These are phyloP conservation scores for Lutraria rhynchaena DNA, from an alignment of 1,140 invertebrate genomes.

Conservation along the genomic window DNA sequence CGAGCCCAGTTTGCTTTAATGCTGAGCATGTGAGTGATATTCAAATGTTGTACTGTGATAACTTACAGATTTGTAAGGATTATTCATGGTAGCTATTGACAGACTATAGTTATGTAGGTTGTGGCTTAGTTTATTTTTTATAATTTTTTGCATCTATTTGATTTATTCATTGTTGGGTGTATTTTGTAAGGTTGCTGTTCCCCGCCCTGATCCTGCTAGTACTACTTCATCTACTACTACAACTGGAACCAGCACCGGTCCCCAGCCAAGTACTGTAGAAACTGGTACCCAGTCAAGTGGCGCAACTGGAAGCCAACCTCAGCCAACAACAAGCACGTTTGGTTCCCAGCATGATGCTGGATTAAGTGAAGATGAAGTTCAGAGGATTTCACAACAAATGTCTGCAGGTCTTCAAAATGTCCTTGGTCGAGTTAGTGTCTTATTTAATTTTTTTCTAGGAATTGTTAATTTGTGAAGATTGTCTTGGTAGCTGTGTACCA, in stretches of 20 bases:
- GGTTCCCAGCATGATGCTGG: slow-evolving; percentile 49
- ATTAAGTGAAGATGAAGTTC: slow-evolving; percentile 23
- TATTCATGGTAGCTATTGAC: not conserved
- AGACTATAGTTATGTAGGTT: not conserved
- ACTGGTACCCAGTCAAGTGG: slow-evolving; percentile 60
- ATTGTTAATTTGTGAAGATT: too few species aligned
- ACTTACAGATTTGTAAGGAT: too few species aligned
- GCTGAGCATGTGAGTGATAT: too few species aligned
- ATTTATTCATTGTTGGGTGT: too few species aligned
- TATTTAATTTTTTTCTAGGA: too few species aligned
- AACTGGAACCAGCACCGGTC: slow-evolving; percentile 49
- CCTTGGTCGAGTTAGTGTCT: slow-evolving; percentile 24
- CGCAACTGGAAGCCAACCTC: not conserved
- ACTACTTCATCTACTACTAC: not conserved
- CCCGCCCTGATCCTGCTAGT: not conserved
- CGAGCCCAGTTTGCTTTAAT: too few species aligned
- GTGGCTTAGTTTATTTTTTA: not conserved
- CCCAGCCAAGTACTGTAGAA: slow-evolving; percentile 39
- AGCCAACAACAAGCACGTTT: slow-evolving; percentile 21
- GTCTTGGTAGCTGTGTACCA: too few species aligned
- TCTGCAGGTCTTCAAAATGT: slow-evolving; percentile 47
- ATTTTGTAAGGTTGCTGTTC: slow-evolving; percentile 16
- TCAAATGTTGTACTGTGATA: too few species aligned
- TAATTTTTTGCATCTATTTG: too few species aligned
- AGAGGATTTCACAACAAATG: slow-evolving; percentile 38